Base-by-base conservation (phyloP, 2,113 vertebrate genomes). In the Argyrosomus japonicus region DNA sequence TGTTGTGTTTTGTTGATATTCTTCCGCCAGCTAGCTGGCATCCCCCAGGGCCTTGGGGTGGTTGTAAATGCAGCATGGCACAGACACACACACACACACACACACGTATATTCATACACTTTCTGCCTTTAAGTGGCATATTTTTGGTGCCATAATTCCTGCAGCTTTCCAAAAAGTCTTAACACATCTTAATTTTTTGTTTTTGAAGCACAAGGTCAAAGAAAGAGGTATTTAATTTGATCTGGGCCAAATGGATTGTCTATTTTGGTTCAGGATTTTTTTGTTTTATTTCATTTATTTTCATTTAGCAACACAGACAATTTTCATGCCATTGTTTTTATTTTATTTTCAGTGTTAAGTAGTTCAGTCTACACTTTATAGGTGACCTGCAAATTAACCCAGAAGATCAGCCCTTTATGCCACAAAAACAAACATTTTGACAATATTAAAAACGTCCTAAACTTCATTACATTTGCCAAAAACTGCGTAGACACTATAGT, bases 1-100 rank as follows among this genome's bases (percentile, higher is more conserved):
- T 68, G 74, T 61, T 71, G 69, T 63, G 74, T 58, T 77, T 43
- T 84, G 77, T 71, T 81, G 77, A 81, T 76, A 63, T n/a, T 82
- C 75, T 67, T 47, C 70, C 8, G 65, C 64, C 51, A 64, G 69
- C 68, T 68, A 68, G 53, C 71, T 79, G 58, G 57, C 73, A 48
- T 78, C 68, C 75, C 36, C 60, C 40, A 8, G 69, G 68, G 65
- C 65, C 71, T 61, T 12, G 32, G 73, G 62, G 54, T 79, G 75
- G 72, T 76, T 80, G 54, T 67, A 69, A 70, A 75, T 61, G 58
- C 65, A 71, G 17, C 64, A 64, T 43, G 43, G 51, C 60, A 65
- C 74, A 72, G 43, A 40, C n/a, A 70, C 15, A 17, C 7, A 47
- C 18, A 68, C 13, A 76, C 11, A 45, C 62, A 54, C n/a, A 25